Percentiles rank a stretch among this genome's conserved stretches.
Evolutionary conservation across 2,888 invertebrate species (phyloP).

Genomic region (Drosophila birchii): DNA sequence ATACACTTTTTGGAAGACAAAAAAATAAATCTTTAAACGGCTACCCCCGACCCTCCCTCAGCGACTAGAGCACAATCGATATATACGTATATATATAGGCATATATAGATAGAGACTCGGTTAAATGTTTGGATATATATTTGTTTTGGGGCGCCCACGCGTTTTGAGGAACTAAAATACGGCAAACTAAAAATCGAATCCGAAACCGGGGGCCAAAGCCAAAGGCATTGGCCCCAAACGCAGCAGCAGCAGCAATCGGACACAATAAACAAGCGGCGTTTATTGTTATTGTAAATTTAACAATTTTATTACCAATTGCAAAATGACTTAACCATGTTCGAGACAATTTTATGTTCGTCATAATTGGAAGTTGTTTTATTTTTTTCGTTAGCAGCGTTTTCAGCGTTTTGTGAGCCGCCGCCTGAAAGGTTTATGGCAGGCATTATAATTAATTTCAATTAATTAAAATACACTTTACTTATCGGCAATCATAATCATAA

Average conservation of each 20-base stretch:
- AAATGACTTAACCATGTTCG: slow-evolving; percentile 64
- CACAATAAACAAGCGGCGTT: slow-evolving; percentile 53
- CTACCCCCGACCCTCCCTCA: slow-evolving; percentile 1
- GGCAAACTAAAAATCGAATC: slow-evolving; percentile 33
- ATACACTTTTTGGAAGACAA: slow-evolving; percentile 37
- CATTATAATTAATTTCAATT: slow-evolving; percentile 75
- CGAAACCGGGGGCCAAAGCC: slow-evolving; percentile 18
- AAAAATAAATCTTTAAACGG: slow-evolving; percentile 53
- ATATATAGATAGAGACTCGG: slow-evolving; percentile 18
- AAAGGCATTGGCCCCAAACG: slow-evolving; percentile 36
- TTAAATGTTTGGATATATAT: slow-evolving; percentile 44
- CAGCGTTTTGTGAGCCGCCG: not conserved
- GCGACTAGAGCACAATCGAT: slow-evolving; percentile 11
- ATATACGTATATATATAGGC: slow-evolving; percentile 5
- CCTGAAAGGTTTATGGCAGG: slow-evolving; percentile 41
- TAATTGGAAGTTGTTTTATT: slow-evolving; percentile 60
- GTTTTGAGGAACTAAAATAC: slow-evolving; percentile 26
- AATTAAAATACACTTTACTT: slow-evolving; percentile 73
- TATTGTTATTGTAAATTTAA: slow-evolving; percentile 58
- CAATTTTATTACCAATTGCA: slow-evolving; percentile 63
- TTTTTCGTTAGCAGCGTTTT: slow-evolving; percentile 17
- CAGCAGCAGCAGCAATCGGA: slow-evolving; percentile 16
- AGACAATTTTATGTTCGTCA: slow-evolving; percentile 68
- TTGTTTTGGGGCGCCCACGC: slow-evolving; percentile 46
- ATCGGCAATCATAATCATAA: slow-evolving; percentile 63